Evolutionary conservation across 2,113 vertebrate species (phyloP).

Genomic region (Oryzias curvinotus): DNA sequence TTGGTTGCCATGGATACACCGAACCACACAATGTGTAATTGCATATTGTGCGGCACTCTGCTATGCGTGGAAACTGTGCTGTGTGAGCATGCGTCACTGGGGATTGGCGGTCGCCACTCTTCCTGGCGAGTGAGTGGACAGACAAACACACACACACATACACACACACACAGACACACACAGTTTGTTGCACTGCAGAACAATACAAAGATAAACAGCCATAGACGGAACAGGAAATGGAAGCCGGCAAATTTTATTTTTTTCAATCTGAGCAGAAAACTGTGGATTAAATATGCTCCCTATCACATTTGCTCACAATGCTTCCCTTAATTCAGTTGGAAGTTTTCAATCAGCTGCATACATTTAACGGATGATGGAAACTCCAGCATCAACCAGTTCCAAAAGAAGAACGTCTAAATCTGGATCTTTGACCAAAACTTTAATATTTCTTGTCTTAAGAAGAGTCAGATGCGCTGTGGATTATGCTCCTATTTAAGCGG

Average conservation of each 20-base stretch:
- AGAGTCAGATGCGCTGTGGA: too few species aligned
- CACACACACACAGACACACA: conserved; percentile 10
- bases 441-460: too few species aligned
- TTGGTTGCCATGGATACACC: conserved; percentile 56
- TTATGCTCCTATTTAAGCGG: too few species aligned
- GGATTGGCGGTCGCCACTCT: conserved; percentile 17
- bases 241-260: conserved; percentile 31
- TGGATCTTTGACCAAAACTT: too few species aligned
- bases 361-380: too few species aligned
- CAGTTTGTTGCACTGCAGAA: conserved; percentile 24
- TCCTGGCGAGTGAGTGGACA: conserved; percentile 14
- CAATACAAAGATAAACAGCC: conserved; percentile 57
- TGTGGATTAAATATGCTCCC: conserved; percentile 27
- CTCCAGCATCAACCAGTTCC: too few species aligned
- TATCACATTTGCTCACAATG: conserved; percentile 37
- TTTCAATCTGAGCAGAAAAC: conserved; percentile 14
- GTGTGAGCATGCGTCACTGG: conserved; percentile 7
- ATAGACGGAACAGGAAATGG: conserved; percentile 35
- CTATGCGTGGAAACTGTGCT: conserved; percentile 31
- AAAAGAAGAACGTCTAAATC: too few species aligned
- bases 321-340: conserved; percentile 18
- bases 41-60: background rate
- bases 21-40: conserved; percentile 45
- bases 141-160: background rate
- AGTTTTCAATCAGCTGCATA: too few species aligned